Evolutionary conservation across 2,888 invertebrate species (phyloP), one percentile per base, ranked within the genome.

Genomic region (Plebejus melissa): DNA sequence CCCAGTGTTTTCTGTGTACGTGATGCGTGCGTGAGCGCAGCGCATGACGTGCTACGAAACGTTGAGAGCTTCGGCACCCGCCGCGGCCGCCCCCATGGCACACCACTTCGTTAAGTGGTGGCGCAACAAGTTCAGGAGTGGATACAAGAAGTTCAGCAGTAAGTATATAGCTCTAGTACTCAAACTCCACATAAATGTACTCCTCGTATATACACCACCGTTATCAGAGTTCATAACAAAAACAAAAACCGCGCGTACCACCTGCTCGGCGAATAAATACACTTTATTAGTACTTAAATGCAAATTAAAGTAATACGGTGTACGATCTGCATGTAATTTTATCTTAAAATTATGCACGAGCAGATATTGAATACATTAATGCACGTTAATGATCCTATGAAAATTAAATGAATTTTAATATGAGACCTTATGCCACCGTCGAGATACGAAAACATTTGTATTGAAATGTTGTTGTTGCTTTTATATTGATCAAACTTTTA

Each of bases 21-120:
- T 89, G 92, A 93, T 93, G 93, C 89, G 91, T 93, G 93, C 93
- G 93, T 93, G 93, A 93, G 93, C 93, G 93, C 93, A 93, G 92
- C 91, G 93, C 90, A 94, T 94, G 94, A 94, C 94, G 93, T 94
- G 94, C 93, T 94, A 94, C 94, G 94, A 94, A 90, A 91, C 93
- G 89, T 86, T 94, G 89, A 93, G 91, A 92, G 87, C 91, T 90
- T 88, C 93, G 93, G 93, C 93, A 92, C 89, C 93, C 88, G 91
- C 90, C 89, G 90, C 89, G 85, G 91, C 90, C 93, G 93, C 91
- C 94, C 95, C 94, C 94, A 96, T 96, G 96, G 96, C 96, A 92
- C 95, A 95, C 94, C 95, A 95, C 94, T 94, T 96, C 88, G 95
- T 96, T 91, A 95, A 95, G 94, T 96, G 96, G 96, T 96, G 96